These are phyloP conservation scores for Botia kubotai DNA, from an alignment of 2,797 vertebrate genomes.

Conservation along the genomic window DNA sequence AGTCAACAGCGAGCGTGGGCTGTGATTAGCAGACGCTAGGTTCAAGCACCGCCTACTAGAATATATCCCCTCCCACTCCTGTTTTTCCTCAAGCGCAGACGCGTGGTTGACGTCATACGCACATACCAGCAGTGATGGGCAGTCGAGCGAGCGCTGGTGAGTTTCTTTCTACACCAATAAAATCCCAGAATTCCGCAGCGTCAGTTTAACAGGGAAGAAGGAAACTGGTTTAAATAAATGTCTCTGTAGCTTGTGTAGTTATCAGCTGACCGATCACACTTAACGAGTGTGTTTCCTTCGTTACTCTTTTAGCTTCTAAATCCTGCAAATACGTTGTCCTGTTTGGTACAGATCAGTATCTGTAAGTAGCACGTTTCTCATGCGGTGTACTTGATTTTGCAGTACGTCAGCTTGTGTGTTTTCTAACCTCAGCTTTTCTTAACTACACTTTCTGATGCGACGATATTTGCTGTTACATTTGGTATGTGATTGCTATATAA, in stretches of 20 bases:
- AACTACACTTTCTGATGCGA: too few species aligned
- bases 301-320: not conserved
- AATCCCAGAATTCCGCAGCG: slow-evolving; percentile 64
- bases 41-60: not conserved
- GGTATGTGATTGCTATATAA: too few species aligned
- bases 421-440: not conserved
- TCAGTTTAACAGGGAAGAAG: slow-evolving; percentile 72
- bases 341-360: not conserved
- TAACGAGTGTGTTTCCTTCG: not conserved
- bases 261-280: not conserved
- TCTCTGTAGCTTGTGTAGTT: not conserved
- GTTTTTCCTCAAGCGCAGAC: not conserved
- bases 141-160: slow-evolving; percentile 78
- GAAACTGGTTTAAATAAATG: slow-evolving; percentile 43
- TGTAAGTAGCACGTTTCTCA: slow-evolving; percentile 37
- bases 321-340: not conserved
- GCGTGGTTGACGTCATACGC: slow-evolving; percentile 55
- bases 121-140: slow-evolving; percentile 68
- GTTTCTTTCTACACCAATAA: slow-evolving; percentile 78
- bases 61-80: slow-evolving; percentile 53
- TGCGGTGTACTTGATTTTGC: not conserved
- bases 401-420: not conserved
- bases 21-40: too few species aligned
- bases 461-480: not conserved
- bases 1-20: not conserved